A percentile compares a stretch with the other conserved stretches of the same genome.
Conservation (phyloP, 2,888 invertebrate genomes). For the Habrosyne pyritoides region DNA sequence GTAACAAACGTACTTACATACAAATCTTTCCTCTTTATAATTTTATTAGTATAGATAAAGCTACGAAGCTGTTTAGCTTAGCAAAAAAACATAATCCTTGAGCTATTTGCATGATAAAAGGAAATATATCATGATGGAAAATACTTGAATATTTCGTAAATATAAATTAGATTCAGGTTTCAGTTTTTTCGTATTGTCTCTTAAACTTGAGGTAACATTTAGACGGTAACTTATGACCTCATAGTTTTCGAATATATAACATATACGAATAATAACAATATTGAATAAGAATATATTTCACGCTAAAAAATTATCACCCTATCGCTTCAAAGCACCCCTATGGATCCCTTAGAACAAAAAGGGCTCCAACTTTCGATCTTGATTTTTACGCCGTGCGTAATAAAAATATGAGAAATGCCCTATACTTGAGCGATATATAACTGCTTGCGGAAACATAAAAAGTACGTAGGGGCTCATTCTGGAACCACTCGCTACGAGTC, state of each 20-base stretch:
- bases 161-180: too few relatives aligned
- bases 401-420: conserved; percentile 74
- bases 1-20: too few relatives aligned
- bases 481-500: conserved; percentile 46
- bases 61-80: too few relatives aligned
- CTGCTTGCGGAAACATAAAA: conserved; percentile 74
- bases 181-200: too few relatives aligned
- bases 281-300: conserved; percentile 19
- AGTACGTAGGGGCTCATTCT: conserved; percentile 45
- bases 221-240: too few relatives aligned
- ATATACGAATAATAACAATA: not conserved
- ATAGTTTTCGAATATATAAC: not conserved
- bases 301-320: conserved; percentile 37
- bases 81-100: too few relatives aligned
- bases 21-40: too few relatives aligned
- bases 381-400: conserved; percentile 68
- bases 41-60: too few relatives aligned
- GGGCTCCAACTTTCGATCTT: conserved; percentile 55
- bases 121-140: too few relatives aligned
- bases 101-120: too few relatives aligned
- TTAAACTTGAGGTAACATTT: too few relatives aligned
- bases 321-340: conserved; percentile 38
- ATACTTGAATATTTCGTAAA: too few relatives aligned
- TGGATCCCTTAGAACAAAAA: conserved; percentile 50
- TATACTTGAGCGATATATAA: conserved; percentile 69